Conservation (phyloP, 2,888 invertebrate genomes). For the Drosophila paracracens region DNA sequence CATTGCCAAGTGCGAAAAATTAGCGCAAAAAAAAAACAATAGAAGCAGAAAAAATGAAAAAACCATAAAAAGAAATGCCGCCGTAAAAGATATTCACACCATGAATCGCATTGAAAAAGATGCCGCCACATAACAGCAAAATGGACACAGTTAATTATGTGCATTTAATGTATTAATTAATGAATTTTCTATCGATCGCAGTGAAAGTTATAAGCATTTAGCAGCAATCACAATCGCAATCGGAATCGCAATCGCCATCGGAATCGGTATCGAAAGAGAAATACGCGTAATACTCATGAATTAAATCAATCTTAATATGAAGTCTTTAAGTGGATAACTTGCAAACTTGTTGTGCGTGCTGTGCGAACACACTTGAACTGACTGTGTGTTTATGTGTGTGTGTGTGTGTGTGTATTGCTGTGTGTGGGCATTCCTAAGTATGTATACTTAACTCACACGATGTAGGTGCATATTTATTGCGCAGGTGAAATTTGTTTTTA, state of each 20-base stretch:
- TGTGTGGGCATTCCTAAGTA: slow-evolving; percentile 16
- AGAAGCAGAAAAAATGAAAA: slow-evolving; percentile 10
- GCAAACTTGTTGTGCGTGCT: slow-evolving; percentile 65
- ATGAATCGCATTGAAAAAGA: slow-evolving; percentile 28
- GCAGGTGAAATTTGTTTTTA: slow-evolving; percentile 39
- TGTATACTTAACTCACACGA: not conserved
- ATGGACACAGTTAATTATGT: slow-evolving; percentile 69
- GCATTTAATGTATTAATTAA: slow-evolving; percentile 77
- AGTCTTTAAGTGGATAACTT: slow-evolving; percentile 43
- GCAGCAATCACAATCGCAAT: slow-evolving; percentile 38
- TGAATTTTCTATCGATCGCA: slow-evolving; percentile 62
- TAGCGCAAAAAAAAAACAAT: slow-evolving; percentile 9
- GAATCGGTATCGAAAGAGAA: slow-evolving; percentile 30
- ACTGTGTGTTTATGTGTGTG: slow-evolving; percentile 23
- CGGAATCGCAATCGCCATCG: slow-evolving; percentile 8
- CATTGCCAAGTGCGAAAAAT: slow-evolving; percentile 62
- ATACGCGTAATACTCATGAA: slow-evolving; percentile 45
- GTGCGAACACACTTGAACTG: slow-evolving; percentile 17
- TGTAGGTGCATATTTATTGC: slow-evolving; percentile 21
- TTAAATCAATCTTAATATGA: slow-evolving; percentile 59
- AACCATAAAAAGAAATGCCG: slow-evolving; percentile 24
- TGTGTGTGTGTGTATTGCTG: slow-evolving; percentile 18
- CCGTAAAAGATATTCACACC: slow-evolving; percentile 37
- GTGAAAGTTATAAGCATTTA: slow-evolving; percentile 70
- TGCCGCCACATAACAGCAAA: slow-evolving; percentile 40